Conservation (phyloP, 2,113 vertebrate genomes). For the Oreochromis aureus region DNA sequence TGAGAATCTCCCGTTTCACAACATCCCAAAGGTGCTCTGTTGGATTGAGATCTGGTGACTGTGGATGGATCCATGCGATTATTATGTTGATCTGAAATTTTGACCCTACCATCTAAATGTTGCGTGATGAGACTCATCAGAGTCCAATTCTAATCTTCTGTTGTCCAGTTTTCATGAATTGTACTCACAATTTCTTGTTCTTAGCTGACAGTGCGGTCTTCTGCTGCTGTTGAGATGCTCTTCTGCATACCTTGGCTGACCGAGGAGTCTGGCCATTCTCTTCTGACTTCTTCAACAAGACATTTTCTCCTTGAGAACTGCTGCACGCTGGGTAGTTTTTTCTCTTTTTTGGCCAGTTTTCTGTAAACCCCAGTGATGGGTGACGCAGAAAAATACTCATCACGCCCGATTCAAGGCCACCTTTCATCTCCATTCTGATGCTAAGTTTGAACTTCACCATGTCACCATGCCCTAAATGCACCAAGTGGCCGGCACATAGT, state of each 20-base stretch:
- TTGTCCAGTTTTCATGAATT: not conserved
- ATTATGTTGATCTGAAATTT: not conserved
- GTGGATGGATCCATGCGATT: not conserved
- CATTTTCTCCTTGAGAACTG: not conserved
- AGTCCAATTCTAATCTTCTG: not conserved
- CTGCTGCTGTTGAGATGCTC: not conserved
- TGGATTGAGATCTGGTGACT: not conserved
- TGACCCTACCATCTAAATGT: not conserved
- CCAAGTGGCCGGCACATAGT: not conserved
- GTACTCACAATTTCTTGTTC: not conserved
- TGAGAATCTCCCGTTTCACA: rapidly evolving
- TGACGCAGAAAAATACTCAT: not conserved
- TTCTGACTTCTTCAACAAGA: not conserved
- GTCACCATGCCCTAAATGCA: not conserved
- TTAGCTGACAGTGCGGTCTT: not conserved
- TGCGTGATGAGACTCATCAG: not conserved
- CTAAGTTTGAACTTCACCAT: not conserved
- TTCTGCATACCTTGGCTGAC: not conserved
- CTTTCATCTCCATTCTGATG: not conserved
- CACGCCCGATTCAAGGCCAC: not conserved
- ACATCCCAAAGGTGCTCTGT: not conserved
- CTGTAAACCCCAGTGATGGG: not conserved
- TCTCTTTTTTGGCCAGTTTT: not conserved
- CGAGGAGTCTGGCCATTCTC: not conserved
- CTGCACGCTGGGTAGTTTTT: not conserved